Evolutionary conservation across 2,888 invertebrate species (phyloP), one percentile per base, ranked within the genome.

Genomic region (Clostera curtula): DNA sequence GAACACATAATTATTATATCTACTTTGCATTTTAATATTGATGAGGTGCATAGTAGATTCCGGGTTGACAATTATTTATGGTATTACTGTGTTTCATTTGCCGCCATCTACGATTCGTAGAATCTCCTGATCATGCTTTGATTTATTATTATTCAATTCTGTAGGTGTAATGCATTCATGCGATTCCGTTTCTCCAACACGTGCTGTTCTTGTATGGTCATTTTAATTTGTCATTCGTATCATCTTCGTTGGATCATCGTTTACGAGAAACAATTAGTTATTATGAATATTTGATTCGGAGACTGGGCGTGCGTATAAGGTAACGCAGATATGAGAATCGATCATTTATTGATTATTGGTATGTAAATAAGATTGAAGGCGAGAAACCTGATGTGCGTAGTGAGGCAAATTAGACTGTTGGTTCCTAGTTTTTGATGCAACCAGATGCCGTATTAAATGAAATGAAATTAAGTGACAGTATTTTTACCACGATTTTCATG

Each of bases 1-100:
- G 67, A 67, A 73, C 37, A 42, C 27, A 33, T 44, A 12, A 30
- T 48, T 42, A 52, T 49, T 48, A 49, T 33, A 40, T 47, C 35
- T 46, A 42, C 38, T 36, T 34, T 37, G 31, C 23, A 39, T 50
- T 49, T 60, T 51, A 61, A 61, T 62, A 65, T 62, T 53, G 42
- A 63, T 64, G 57, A 52, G 39, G 32, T 50, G 43, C 32, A 40
- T 33, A 29, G 31, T 29, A 31, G 43, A 56, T 66, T 69, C 66
- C 65, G 65, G 60, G 51, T 64, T 52, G 40, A 40, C 43, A 47
- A 37, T 41, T 36, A 40, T 40, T 43, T 31, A 40, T 36, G 33
- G 43, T 26, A 24, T 28, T 36, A 31, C 25, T 17, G 17, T 28
- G 23, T 25, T 19, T 27, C 12, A 31, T 31, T 16, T 23, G 9